These are phyloP conservation scores for Lasiommata megera DNA, from an alignment of 2,888 invertebrate species.

Conservation along the genomic window DNA sequence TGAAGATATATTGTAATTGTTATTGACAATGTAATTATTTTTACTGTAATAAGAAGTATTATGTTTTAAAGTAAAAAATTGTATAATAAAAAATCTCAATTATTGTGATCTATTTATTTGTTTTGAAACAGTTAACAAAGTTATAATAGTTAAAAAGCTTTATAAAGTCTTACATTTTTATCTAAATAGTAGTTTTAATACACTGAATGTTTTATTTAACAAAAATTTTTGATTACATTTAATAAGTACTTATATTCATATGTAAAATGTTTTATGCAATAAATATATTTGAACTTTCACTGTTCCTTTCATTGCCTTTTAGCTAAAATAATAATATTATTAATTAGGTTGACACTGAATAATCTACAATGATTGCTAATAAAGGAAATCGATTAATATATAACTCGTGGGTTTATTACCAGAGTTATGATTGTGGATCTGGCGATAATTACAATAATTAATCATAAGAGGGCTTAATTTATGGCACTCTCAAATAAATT, in stretches of 20 bases:
- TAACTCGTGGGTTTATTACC: too few relatives aligned
- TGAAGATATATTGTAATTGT: too few relatives aligned
- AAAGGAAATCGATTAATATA: too few relatives aligned
- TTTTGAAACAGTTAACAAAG: not conserved
- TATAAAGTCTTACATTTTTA: conserved; percentile 19
- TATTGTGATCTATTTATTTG: not conserved
- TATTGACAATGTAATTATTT: too few relatives aligned
- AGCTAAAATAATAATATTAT: not conserved
- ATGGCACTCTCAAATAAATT: too few relatives aligned
- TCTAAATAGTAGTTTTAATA: not conserved
- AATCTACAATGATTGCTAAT: too few relatives aligned
- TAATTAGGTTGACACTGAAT: too few relatives aligned
- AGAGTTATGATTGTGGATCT: too few relatives aligned
- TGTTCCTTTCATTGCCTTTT: not conserved
- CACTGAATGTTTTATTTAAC: not conserved
- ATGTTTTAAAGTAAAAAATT: not conserved
- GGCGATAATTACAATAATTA: too few relatives aligned
- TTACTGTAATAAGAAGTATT: not conserved
- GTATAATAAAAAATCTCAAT: not conserved
- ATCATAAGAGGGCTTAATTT: too few relatives aligned
- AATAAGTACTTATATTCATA: not conserved
- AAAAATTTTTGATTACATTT: not conserved
- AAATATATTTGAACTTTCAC: conserved; percentile 28
- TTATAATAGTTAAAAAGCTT: not conserved
- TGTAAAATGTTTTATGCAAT: conserved; percentile 33